phyloP scores from a whole-genome alignment of 2,888 invertebrate genomes.

The Agonopterix heracliana region DNA sequence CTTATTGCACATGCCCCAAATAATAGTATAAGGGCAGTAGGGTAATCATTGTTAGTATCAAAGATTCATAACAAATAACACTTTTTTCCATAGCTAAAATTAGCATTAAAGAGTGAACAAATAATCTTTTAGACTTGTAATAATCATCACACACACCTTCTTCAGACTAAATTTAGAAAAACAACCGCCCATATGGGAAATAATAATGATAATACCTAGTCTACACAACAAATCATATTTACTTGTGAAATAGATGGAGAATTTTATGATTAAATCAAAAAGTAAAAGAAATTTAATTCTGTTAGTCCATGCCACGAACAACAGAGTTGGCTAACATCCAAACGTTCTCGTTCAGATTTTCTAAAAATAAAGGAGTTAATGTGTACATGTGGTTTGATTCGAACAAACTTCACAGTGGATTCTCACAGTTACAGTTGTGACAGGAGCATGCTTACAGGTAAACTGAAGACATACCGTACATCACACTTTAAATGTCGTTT shows the following conservation, averaged over 20 bases:
- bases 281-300: background rate
- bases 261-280: too few relatives aligned
- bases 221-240: too few relatives aligned
- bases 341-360: slow-evolving; percentile 41
- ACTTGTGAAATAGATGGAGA: too few relatives aligned
- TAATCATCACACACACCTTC: slow-evolving; percentile 45
- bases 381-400: slow-evolving; percentile 32
- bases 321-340: slow-evolving; percentile 56
- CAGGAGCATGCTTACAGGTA: background rate
- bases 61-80: background rate
- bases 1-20: too few relatives aligned
- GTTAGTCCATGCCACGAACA: slow-evolving; percentile 20
- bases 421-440: background rate
- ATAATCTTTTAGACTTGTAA: background rate
- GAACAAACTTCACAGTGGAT: slow-evolving; percentile 43
- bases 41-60: too few relatives aligned
- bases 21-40: too few relatives aligned
- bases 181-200: slow-evolving; percentile 64
- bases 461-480: too few relatives aligned
- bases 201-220: background rate
- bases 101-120: background rate
- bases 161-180: slow-evolving; percentile 64
- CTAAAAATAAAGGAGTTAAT: slow-evolving; percentile 53
- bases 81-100: background rate
- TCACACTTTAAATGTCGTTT: too few relatives aligned